Conservation (phyloP, 2,797 vertebrate genomes). For the Aselliscus stoliczkanus region DNA sequence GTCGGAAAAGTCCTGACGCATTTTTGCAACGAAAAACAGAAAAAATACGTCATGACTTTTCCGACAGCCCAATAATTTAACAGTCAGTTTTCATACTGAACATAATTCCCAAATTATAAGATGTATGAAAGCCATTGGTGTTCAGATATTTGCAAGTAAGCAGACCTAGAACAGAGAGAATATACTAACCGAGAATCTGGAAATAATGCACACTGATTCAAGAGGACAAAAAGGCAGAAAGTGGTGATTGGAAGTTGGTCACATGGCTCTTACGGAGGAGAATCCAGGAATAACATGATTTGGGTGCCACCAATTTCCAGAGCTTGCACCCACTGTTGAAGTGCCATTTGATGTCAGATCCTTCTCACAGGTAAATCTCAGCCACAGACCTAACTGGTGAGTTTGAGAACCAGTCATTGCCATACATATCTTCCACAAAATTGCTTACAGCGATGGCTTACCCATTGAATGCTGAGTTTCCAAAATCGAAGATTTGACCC, state of each 20-base stretch:
- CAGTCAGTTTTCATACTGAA: conserved; percentile 47
- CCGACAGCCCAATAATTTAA: no score
- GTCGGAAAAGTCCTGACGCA: no score
- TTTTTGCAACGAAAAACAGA: no score
- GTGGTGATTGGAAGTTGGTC: background rate
- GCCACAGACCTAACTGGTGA: conserved; percentile 55
- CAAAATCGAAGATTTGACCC: conserved; percentile 27
- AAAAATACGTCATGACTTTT: no score
- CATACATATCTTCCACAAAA: conserved; percentile 31
- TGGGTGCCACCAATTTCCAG: background rate
- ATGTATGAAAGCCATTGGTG: background rate
- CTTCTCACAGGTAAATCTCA: conserved; percentile 1
- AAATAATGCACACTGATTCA: background rate
- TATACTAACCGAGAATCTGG: background rate
- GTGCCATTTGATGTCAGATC: background rate
- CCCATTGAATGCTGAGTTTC: conserved; percentile 38
- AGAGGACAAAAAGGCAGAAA: background rate
- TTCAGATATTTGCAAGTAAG: conserved; percentile 33
- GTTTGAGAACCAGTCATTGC: conserved; percentile 30
- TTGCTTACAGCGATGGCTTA: background rate
- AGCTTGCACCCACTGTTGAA: background rate
- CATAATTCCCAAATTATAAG: conserved; percentile 8
- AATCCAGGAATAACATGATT: background rate
- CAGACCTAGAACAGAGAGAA: background rate
- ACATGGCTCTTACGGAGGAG: background rate